Conservation (phyloP, 2,797 vertebrate genomes). For the Pogoniulus pusillus region DNA sequence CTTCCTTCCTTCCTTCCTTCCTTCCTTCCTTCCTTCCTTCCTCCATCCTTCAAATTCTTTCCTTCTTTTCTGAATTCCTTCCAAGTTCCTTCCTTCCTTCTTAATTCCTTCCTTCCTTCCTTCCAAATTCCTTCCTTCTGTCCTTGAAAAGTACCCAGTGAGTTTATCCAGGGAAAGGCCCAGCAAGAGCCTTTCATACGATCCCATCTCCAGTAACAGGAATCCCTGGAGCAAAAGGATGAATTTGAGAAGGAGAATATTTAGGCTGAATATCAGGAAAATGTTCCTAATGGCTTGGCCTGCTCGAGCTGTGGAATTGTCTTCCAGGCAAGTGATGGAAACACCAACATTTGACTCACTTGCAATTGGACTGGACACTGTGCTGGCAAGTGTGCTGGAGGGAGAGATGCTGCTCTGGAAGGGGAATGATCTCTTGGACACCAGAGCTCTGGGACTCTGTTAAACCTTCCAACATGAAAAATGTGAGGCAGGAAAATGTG, state of each 20-base stretch:
- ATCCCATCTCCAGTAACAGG: conserved; percentile 19
- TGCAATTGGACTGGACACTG: conserved; percentile 47
- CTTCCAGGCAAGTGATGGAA: conserved; percentile 54
- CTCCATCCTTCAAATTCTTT: too few relatives aligned
- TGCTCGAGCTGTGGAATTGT: neutral
- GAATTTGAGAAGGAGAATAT: conserved; percentile 35
- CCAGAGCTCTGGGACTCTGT: conserved; percentile 42
- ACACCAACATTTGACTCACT: conserved; percentile 31
- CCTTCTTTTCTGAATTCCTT: too few relatives aligned
- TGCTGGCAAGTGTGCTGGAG: conserved; percentile 54
- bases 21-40: too few relatives aligned
- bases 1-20: too few relatives aligned
- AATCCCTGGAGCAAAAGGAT: conserved; percentile 29
- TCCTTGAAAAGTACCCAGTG: neutral
- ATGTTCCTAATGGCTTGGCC: conserved; percentile 52
- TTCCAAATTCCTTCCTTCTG: neutral
- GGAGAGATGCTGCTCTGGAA: conserved; percentile 54
- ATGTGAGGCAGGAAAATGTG: conserved; percentile 36
- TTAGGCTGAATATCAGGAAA: conserved; percentile 49
- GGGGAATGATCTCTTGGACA: conserved; percentile 23
- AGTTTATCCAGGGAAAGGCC: conserved; percentile 37
- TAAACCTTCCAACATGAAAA: conserved; percentile 55
- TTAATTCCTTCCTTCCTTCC: neutral
- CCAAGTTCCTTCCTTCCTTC: neutral
- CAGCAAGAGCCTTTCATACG: neutral